Base-by-base conservation (phyloP, 2,888 invertebrate genomes). In the Dilophus febrilis region DNA sequence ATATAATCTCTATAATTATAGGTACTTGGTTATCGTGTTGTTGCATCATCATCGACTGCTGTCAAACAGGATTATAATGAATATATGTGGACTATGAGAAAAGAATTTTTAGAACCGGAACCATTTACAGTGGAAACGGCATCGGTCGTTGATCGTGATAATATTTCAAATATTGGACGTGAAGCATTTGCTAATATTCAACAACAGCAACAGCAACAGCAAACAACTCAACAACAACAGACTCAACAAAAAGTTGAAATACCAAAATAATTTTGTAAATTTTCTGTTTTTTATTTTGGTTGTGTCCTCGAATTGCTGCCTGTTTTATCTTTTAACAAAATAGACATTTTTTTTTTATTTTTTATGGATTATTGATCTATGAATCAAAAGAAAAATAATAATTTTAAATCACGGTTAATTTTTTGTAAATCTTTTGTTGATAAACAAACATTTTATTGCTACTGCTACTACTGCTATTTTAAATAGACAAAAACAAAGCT, bases 41-140 rank as follows among this genome's bases (percentile, higher is more conserved):
- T 87, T 37, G 84, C 86, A 42, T 85, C 85, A 13, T 84, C 85
- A 45, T 83, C 83, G 41, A 83, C 84, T 39, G 77, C 82, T 45
- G 81, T 85, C 18, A 84, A 84, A 59, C 84, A 84, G 62, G 84
- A 85, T 57, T 83, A 84, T 57, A 84, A 84, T 68, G 86, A 87
- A 58, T 86, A 86, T 53, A 85, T 86, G 81, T 87, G 87, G 87
- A 88, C 87, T 63, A 83, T 87, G 82, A 76, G 85, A 67, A 84
- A 83, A 59, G 85, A 86, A 51, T 86, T 86, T 59, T 68, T 75
- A 32, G 82, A 82, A 53, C 85, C 84, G 40, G 86, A 87, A 59
- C 81, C 81, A 32, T 65, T 50, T 38, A 48, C 57, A 43, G 54
- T 46, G 38, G 58, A 59, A 44, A 40, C 48, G 40, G 38, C 45